Evolutionary conservation across 2,797 vertebrate genomes (phyloP).

Genomic region (Chaetodon trifasciatus): DNA sequence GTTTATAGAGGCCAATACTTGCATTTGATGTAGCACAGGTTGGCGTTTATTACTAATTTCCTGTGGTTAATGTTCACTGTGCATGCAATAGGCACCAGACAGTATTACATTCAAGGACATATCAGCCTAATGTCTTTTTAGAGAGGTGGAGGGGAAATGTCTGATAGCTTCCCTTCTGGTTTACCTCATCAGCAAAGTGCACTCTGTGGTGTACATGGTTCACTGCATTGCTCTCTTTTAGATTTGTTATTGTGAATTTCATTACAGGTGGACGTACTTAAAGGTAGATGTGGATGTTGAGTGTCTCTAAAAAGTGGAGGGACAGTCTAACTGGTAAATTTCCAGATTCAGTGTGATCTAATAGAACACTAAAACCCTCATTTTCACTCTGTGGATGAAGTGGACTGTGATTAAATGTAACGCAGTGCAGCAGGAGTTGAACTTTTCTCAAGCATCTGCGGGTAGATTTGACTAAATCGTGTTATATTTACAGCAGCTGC

Average conservation of each 20-base stretch:
- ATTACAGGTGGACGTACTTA: neutral
- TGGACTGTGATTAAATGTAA: neutral
- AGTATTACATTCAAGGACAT: constrained; percentile 29
- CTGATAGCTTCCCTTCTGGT: constrained; percentile 39
- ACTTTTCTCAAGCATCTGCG: neutral
- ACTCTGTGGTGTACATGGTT: constrained; percentile 12
- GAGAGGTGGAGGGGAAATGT: constrained; percentile 21
- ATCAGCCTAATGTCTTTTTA: constrained; percentile 36
- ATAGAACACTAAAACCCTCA: neutral
- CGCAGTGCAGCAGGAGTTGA: neutral
- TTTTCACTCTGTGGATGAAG: neutral
- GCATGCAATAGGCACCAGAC: constrained; percentile 1
- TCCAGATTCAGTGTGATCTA: neutral
- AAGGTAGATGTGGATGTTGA: neutral
- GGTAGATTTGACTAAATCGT: neutral
- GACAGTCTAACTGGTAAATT: neutral
- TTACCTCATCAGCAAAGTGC: constrained; percentile 57
- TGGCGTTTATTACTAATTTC: constrained; percentile 27
- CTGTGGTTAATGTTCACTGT: constrained; percentile 24
- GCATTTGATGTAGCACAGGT: constrained; percentile 18
- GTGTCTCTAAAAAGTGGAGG: neutral
- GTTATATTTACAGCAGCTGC: neutral
- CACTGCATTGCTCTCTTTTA: constrained; percentile 21
- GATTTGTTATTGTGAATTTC: constrained; percentile 29
- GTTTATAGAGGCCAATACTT: constrained; percentile 10